Evolutionary conservation across 2,888 invertebrate genomes (phyloP).

Genomic region (Drosophila meridiana): DNA sequence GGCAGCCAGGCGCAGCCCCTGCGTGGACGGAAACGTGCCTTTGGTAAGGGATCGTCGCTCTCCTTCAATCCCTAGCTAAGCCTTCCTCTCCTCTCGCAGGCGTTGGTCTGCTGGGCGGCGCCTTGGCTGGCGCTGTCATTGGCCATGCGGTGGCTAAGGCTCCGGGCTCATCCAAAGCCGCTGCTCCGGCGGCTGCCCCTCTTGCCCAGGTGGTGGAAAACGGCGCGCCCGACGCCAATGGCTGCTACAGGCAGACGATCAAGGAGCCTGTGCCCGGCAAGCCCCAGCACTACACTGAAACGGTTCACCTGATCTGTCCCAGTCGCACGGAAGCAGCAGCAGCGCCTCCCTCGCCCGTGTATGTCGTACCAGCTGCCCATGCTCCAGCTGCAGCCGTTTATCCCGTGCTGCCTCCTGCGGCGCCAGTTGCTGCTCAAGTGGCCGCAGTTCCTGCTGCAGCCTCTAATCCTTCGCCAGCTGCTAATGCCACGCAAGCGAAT

Average conservation of each 20-base stretch:
- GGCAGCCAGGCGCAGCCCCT: conserved; percentile 47
- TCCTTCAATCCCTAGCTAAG: background rate
- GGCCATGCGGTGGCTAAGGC: conserved; percentile 44
- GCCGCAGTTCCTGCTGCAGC: conserved; percentile 2
- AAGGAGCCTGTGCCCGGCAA: conserved; percentile 54
- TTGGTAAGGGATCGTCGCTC: conserved; percentile 47
- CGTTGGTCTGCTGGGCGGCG: conserved; percentile 60
- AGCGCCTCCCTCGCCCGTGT: conserved; percentile 10
- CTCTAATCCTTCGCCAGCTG: background rate
- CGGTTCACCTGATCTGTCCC: conserved; percentile 64
- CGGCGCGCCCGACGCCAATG: conserved; percentile 45
- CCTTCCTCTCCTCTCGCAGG: conserved; percentile 27
- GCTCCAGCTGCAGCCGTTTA: background rate
- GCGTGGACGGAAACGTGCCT: conserved; percentile 55
- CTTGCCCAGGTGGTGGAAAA: conserved; percentile 56
- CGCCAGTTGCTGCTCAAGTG: background rate
- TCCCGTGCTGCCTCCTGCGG: background rate
- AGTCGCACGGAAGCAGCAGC: conserved; percentile 14
- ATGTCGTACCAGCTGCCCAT: conserved; percentile 9
- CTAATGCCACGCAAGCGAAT: conserved; percentile 24
- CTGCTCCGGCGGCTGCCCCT: conserved; percentile 40
- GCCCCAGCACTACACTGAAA: conserved; percentile 57
- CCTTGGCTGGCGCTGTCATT: conserved; percentile 55
- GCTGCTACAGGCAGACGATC: conserved; percentile 67
- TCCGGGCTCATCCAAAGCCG: conserved; percentile 8